Conservation (phyloP, 2,888 invertebrate genomes). For the Geotrupes spiniger region DNA sequence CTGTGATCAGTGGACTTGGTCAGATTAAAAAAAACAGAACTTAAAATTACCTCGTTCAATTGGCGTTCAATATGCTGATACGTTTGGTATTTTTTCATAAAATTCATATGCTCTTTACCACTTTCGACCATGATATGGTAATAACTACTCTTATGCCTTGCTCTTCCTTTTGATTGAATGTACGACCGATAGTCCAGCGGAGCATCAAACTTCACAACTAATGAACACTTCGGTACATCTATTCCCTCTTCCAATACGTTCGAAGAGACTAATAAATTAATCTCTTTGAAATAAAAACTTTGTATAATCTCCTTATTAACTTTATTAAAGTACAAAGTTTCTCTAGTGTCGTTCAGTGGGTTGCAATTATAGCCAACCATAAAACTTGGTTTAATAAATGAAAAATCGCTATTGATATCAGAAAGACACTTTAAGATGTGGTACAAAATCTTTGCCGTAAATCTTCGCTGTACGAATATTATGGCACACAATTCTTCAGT, state of each 20-base stretch:
- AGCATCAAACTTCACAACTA: slow-evolving; percentile 73
- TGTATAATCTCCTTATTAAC: slow-evolving; percentile 55
- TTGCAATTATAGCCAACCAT: slow-evolving; percentile 66
- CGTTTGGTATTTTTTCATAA: slow-evolving; percentile 44
- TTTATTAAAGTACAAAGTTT: slow-evolving; percentile 51
- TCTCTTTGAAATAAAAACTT: slow-evolving; percentile 57
- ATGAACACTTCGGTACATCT: slow-evolving; percentile 78
- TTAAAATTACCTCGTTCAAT: slow-evolving; percentile 53
- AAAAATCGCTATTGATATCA: slow-evolving; percentile 52
- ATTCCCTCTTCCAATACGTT: slow-evolving; percentile 89
- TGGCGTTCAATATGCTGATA: slow-evolving; percentile 52
- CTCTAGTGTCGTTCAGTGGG: slow-evolving; percentile 58
- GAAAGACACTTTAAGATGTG: slow-evolving; percentile 61
- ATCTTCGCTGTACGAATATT: slow-evolving; percentile 70
- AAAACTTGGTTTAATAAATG: slow-evolving; percentile 66
- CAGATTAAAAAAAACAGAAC: slow-evolving; percentile 10
- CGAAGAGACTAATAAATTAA: slow-evolving; percentile 70
- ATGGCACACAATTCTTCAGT: slow-evolving; percentile 62
- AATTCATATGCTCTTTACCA: slow-evolving; percentile 35
- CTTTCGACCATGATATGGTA: slow-evolving; percentile 58
- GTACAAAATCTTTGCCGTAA: slow-evolving; percentile 73
- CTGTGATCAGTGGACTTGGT: not conserved
- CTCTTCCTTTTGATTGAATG: slow-evolving; percentile 88
- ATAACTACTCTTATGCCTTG: slow-evolving; percentile 62
- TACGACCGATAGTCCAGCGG: slow-evolving; percentile 76